These are phyloP conservation scores for Macroteleia sp. DNA, from an alignment of 2,888 invertebrate genomes.

Conservation along the genomic window DNA sequence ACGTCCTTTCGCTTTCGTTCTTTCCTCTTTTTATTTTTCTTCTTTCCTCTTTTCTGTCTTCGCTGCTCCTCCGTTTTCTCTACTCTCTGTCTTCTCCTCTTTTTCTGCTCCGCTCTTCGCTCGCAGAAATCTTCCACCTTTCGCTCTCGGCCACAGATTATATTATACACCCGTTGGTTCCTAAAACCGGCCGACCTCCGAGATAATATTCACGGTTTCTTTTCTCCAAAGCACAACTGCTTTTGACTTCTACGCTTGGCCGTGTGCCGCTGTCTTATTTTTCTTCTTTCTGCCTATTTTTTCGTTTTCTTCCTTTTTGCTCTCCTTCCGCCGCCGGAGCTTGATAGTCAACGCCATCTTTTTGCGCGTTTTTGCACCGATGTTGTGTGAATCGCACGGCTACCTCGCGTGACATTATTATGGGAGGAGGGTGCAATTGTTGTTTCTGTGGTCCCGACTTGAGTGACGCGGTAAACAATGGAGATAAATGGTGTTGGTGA, in stretches of 20 bases:
- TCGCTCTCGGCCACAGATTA: constrained; percentile 73
- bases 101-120: constrained; percentile 17
- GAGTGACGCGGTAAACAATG: constrained; percentile 31
- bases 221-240: constrained; percentile 53
- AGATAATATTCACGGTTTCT: constrained; percentile 72
- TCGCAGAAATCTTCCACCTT: constrained; percentile 69
- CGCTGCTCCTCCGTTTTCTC: constrained; percentile 32
- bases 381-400: constrained; percentile 11
- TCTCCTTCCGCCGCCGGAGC: background rate
- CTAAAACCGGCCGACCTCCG: constrained; percentile 71
- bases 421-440: constrained; percentile 31
- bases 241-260: constrained; percentile 46
- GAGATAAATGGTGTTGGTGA: constrained; percentile 7
- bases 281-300: constrained; percentile 16
- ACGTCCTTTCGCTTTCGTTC: too few relatives aligned
- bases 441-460: background rate
- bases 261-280: constrained; percentile 15
- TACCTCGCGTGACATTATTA: constrained; percentile 54
- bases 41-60: constrained; percentile 48
- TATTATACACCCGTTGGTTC: constrained; percentile 75
- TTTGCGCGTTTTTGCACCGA: constrained; percentile 14
- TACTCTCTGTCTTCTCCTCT: constrained; percentile 9
- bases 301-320: constrained; percentile 23
- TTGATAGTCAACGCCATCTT: constrained; percentile 27
- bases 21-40: constrained; percentile 29